Conservation (phyloP, 2,113 vertebrate genomes). For the Periophthalmodon schlosseri region DNA sequence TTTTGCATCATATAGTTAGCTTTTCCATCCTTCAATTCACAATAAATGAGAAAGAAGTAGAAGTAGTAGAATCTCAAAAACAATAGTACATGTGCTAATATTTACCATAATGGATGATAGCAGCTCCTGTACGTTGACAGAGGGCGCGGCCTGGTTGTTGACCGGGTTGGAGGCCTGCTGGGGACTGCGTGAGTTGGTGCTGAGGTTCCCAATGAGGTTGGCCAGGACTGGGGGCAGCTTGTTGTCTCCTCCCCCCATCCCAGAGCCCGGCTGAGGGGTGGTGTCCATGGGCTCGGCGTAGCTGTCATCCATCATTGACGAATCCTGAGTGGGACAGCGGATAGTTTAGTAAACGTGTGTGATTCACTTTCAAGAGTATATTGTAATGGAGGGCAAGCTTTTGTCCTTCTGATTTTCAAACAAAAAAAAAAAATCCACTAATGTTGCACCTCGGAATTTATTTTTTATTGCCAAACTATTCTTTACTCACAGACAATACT, state of each 20-base stretch:
- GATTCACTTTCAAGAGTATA: too few species aligned
- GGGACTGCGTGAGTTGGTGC: slow-evolving; percentile 79
- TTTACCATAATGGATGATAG: slow-evolving; percentile 91
- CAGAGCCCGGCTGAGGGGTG: slow-evolving; percentile 52
- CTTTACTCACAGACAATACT: too few species aligned
- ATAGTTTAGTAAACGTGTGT: background rate
- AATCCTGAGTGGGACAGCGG: slow-evolving; percentile 75
- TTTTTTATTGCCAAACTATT: too few species aligned
- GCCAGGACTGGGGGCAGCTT: slow-evolving; percentile 91
- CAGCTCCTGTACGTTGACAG: slow-evolving; percentile 91
- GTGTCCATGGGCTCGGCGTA: slow-evolving; percentile 82
- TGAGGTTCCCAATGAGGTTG: slow-evolving; percentile 83
- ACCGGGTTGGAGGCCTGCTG: slow-evolving; percentile 66
- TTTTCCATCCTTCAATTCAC: too few species aligned
- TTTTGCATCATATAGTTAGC: too few species aligned
- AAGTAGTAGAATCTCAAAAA: background rate
- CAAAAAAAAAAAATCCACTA: too few species aligned
- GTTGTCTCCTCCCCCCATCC: slow-evolving; percentile 61
- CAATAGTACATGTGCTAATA: background rate
- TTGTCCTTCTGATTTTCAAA: too few species aligned
- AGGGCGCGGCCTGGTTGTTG: slow-evolving; percentile 69
- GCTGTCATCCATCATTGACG: slow-evolving; percentile 79
- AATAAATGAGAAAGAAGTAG: too few species aligned
- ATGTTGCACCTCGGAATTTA: too few species aligned
- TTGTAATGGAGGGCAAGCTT: too few species aligned